Evolutionary conservation across 2,113 vertebrate genomes (phyloP), one percentile per base, ranked within the genome.

Genomic region (Perca fluviatilis): DNA sequence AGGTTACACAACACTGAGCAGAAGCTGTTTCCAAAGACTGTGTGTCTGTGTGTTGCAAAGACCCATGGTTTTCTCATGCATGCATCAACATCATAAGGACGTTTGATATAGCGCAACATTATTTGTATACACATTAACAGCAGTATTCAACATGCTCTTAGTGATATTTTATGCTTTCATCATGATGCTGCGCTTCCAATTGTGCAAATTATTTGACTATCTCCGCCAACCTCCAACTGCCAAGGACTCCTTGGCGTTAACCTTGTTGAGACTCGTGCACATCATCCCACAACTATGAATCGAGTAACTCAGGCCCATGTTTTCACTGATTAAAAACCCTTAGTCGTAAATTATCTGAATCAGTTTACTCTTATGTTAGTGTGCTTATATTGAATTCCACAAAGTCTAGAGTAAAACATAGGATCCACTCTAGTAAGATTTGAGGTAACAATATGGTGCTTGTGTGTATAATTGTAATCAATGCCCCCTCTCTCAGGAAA

Each of bases 131-230:
- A 83, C 70, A 82, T 56, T 8, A 73, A 77, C 79, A 65, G 83
- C 86, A 79, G 84, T 84, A 63, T 84, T 73, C n/a, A 67, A 79
- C 88, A 92, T 89, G 90, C 85, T 85, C 56, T 74, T 58, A 43
- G 79, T 68, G 77, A 85, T 72, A 60, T 58, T 79, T 84, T 79
- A 86, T 27, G 53, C 40, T 71, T 63, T 68, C 65, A 63, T 80
- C 21, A 18, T 63, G 40, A 46, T 43, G 46, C 23, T 70, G 21
- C 69, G 79, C 61, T 80, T 71, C 79, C 79, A 62, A 49, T 75
- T 75, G 51, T 13, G 66, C 66, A 50, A 11, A 30, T 76, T 67
- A 15, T 5, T 72, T 18, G 0, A 70, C 70, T 18, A n/a, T 76
- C 50, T 58, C 47, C 7, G n/a, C 74, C 11, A 10, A 76, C 36